Evolutionary conservation across 2,113 vertebrate genomes (phyloP).

Genomic region (Dipodomys merriami): DNA sequence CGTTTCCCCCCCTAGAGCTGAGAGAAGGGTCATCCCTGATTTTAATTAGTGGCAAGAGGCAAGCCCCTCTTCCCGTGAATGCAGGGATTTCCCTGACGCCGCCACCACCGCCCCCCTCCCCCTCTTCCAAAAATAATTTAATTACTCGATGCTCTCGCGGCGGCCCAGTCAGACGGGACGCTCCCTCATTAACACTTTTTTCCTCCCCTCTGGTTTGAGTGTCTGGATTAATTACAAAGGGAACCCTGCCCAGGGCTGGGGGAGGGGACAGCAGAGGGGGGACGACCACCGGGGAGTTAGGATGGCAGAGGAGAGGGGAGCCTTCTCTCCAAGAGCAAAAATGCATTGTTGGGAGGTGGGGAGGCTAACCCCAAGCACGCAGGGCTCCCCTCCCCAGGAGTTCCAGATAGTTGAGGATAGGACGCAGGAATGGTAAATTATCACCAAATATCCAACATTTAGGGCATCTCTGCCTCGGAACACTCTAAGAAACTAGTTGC

Average conservation of each 20-base stretch:
- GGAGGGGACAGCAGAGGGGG: not conserved
- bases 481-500: not conserved
- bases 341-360: not conserved
- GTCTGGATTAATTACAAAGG: slow-evolving; percentile 79
- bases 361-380: not conserved
- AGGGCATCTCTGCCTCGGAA: not conserved
- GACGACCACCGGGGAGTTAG: not conserved
- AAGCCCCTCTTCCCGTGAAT: slow-evolving; percentile 1
- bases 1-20: not conserved
- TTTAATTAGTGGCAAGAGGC: slow-evolving; percentile 71
- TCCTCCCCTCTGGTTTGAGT: slow-evolving; percentile 71
- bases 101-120: not conserved
- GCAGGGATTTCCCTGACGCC: slow-evolving; percentile 69
- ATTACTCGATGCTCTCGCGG: slow-evolving; percentile 66
- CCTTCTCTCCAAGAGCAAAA: not conserved
- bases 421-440: not conserved
- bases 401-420: not conserved
- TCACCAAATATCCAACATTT: not conserved
- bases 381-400: not conserved
- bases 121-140: slow-evolving; percentile 73
- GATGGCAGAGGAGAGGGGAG: not conserved
- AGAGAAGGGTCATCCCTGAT: slow-evolving; percentile 50
- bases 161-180: slow-evolving; percentile 66
- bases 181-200: slow-evolving; percentile 77
- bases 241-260: slow-evolving; percentile 32